Base-by-base conservation (phyloP, 1,140 invertebrate species). In the Drosophila saltans region DNA sequence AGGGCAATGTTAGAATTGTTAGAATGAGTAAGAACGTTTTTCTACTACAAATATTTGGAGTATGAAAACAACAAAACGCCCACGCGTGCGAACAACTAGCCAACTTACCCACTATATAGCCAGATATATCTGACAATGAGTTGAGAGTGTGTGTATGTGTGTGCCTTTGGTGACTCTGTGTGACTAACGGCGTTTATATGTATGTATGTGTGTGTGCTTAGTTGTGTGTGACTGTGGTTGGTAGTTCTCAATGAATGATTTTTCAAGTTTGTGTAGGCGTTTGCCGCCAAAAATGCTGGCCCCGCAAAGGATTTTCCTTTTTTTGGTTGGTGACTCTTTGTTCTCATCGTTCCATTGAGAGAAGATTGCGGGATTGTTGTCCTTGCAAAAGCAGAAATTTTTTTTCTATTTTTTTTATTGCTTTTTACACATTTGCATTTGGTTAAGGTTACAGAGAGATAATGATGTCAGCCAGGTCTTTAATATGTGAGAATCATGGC, bases 31-130 rank as follows among this genome's bases (percentile, higher is more conserved):
- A 66, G 26, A 86, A 68, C 85, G 78, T 78, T 86, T 75, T 69
- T 58, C 79, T 78, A 79, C 71, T 85, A 86, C 82, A 86, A 86
- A 86, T 88, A 88, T 88, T 86, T 88, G 80, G 79, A 72, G 78
- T 88, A 88, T 70, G 84, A 89, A 86, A 86, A 88, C 83, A 86
- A 84, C 52, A 80, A 65, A 55, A 60, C 66, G 61, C 61, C 43
- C 71, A 69, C 66, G 74, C 57, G 57, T 59, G 57, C 57, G 33
- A 58, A 69, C 52, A 69, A 77, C 74, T 69, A 57, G 43, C 57
- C 57, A 59, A 59, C 28, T 26, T 52, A 6, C 45, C 45, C 2
- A 52, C 45, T 52, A 52, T 52, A 24, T 52, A 24, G 45, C 9
- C 21, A 52, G 21, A 52, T 58, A 58, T 59, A 59, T 59, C 57